Conservation (phyloP, 2,797 vertebrate species). For the Phalanger gymnotis region DNA sequence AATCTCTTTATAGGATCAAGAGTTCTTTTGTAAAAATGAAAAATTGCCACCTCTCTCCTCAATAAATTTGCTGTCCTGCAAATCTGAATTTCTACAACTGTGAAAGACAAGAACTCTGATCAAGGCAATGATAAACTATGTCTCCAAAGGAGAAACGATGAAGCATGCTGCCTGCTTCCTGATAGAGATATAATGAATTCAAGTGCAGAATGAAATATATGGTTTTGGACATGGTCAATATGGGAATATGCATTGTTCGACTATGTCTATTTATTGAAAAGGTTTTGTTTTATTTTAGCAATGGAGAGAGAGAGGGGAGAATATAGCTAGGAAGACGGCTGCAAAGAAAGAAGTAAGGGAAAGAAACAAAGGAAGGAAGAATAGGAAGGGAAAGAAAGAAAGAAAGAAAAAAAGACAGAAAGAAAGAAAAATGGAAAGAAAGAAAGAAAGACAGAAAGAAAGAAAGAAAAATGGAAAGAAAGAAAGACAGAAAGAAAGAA, state of each 20-base stretch:
- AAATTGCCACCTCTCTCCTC: constrained; percentile 27
- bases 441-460: background rate
- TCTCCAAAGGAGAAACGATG: background rate
- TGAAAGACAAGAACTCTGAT: background rate
- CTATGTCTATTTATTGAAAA: background rate
- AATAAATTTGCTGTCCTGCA: background rate
- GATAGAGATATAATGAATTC: background rate
- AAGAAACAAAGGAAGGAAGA: background rate
- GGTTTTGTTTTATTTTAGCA: no score
- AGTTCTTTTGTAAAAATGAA: constrained; percentile 14
- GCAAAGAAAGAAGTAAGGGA: background rate
- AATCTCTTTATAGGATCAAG: constrained; percentile 33
- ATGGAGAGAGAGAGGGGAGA: background rate
- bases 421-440: background rate
- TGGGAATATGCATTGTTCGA: background rate
- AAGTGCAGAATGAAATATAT: background rate
- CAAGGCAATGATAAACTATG: background rate
- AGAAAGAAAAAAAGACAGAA: no score
- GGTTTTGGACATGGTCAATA: background rate
- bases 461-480: no score
- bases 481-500: no score
- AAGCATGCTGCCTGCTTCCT: background rate
- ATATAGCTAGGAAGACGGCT: background rate
- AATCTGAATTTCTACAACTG: background rate
- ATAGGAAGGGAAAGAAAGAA: background rate